Base-by-base conservation (phyloP, 1,140 invertebrate genomes). In the Leptinotarsa undecemlineata region DNA sequence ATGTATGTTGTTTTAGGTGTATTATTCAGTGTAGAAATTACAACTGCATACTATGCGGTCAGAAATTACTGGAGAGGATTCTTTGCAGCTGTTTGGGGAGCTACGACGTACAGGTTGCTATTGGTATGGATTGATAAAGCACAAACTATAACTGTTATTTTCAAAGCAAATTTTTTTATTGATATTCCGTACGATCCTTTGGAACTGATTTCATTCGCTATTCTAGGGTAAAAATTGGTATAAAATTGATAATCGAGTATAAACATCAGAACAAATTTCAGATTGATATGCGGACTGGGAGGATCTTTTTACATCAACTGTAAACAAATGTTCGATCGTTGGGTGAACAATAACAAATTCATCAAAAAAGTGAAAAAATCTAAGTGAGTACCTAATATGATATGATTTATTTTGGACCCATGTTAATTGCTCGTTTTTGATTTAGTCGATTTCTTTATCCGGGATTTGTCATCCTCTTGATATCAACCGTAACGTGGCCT, bases 21-120 rank as follows among this genome's bases (percentile, higher is more conserved):
- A 1, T 88, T 99, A 23, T 99, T 99, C 86, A 98, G 96, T 80
- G 99, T 99, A 76, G 98, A 99, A 89, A 97, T 99, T 85, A 99
- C 98, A 26, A 96, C 97, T 0, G 97, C 97, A 0, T 99, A 98
- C 84, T 99, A 99, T 86, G 97, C 97, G 4, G 96, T 99, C 0
- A 88, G 97, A 73, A 99, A 99, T 84, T 99, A 99, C 84, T 99
- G 98, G 97, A 88, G 98, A 73, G 98, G 97, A 0, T 99, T 99
- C 85, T 99, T 99, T 84, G 94, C 97, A 0, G 97, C 98, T 4
- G 97, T 98, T 3, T 98, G 96, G 86, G 96, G 96, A 48, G 97
- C 98, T 1, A 95, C 96, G 4, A 92, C 98, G 81, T 99, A 99
- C 85, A 88, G 97, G 3, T 86, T 99, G 4, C 85, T 98, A 33